A percentile compares a stretch with the other conserved stretches of the same genome.
phyloP scores from a whole-genome alignment of 2,888 invertebrate genomes.

The Ganaspis brasiliensis region DNA sequence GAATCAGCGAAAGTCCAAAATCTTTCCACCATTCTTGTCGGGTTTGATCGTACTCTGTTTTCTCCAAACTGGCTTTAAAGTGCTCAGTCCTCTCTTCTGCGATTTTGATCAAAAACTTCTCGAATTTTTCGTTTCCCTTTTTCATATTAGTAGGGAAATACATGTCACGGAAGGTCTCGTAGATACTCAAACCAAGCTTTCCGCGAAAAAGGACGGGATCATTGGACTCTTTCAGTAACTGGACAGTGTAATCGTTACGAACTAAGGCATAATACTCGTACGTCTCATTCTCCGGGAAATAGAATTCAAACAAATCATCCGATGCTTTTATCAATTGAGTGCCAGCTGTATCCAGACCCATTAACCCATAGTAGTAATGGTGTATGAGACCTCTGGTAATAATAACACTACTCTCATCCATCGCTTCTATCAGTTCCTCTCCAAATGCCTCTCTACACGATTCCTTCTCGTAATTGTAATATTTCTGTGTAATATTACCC shows the following conservation, averaged over 20 bases:
- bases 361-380: not conserved
- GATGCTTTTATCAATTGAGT: not conserved
- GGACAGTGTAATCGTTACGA: not conserved
- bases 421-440: not conserved
- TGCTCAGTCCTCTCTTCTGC: not conserved
- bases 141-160: not conserved
- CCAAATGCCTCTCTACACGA: not conserved
- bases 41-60: not conserved
- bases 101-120: not conserved
- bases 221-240: not conserved
- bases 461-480: not conserved
- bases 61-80: not conserved
- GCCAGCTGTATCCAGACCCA: not conserved
- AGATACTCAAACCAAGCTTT: not conserved
- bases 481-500: not conserved
- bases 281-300: not conserved
- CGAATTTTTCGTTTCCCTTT: not conserved
- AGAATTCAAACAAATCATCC: not conserved
- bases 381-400: not conserved
- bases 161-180: not conserved
- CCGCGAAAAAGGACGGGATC: not conserved
- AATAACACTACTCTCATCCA: not conserved
- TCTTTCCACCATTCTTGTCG: not conserved
- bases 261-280: not conserved
- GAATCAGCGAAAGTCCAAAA: not conserved